A percentile compares a stretch with the other conserved stretches of the same genome.
Conservation (phyloP, 2,797 vertebrate genomes). For the Pantherophis alleghaniensis region DNA sequence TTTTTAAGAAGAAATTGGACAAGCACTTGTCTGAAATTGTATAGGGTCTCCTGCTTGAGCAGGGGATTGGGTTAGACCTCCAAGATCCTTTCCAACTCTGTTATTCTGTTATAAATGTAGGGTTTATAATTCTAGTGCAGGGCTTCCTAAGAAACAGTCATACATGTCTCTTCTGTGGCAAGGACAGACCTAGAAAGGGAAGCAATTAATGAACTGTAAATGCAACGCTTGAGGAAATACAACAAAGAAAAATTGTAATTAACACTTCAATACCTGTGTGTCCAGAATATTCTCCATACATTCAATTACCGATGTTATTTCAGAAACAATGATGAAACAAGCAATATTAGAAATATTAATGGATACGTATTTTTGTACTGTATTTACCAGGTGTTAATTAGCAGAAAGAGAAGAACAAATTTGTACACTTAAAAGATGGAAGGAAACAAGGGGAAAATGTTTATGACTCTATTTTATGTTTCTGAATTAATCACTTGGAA, state of each 20-base stretch:
- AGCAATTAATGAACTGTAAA: neutral
- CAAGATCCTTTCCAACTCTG: too few species aligned
- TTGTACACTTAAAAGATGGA: conserved; percentile 18
- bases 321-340: conserved; percentile 35
- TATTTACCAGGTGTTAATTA: conserved; percentile 31
- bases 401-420: conserved; percentile 2
- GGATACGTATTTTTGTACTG: conserved; percentile 4
- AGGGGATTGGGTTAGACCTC: too few species aligned
- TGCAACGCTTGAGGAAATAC: conserved; percentile 32
- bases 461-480: rapidly evolving
- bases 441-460: conserved; percentile 14
- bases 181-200: conserved; percentile 3
- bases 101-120: too few species aligned
- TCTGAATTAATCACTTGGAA: neutral
- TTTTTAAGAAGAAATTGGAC: too few species aligned
- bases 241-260: conserved; percentile 30
- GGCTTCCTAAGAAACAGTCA: neutral
- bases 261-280: conserved; percentile 14
- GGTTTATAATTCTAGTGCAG: neutral
- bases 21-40: too few species aligned
- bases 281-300: conserved; percentile 14
- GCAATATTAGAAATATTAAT: conserved; percentile 34
- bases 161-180: neutral
- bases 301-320: conserved; percentile 45
- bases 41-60: too few species aligned